Conservation (phyloP, 1,140 invertebrate genomes). For the Neodiprion pinetum region DNA sequence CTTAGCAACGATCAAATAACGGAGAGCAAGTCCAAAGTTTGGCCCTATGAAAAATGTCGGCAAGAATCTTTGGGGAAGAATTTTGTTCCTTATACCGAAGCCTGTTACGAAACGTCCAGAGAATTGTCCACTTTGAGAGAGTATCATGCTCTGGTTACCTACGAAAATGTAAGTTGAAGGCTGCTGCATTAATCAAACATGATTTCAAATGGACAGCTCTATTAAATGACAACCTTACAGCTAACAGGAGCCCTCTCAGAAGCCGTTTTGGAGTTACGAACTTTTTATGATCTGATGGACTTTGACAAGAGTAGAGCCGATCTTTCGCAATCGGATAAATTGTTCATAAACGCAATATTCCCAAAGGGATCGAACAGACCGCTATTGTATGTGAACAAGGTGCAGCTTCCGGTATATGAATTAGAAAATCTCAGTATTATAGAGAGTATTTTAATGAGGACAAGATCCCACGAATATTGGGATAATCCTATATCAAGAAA, state of each 20-base stretch:
- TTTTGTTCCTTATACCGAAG: conserved; percentile 48
- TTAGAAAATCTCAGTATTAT: conserved; percentile 42
- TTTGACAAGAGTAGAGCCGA: conserved; percentile 35
- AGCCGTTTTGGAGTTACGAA: conserved; percentile 41
- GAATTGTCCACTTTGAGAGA: conserved; percentile 56
- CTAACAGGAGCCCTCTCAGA: conserved; percentile 44
- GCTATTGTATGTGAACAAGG: conserved; percentile 44
- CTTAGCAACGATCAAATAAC: conserved; percentile 45
- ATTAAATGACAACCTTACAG: conserved; percentile 33
- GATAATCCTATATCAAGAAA: conserved; percentile 43
- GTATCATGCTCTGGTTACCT: conserved; percentile 44
- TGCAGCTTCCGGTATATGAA: conserved; percentile 39
- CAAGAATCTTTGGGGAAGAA: conserved; percentile 39
- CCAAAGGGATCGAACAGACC: conserved; percentile 45
- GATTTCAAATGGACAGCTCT: conserved; percentile 15
- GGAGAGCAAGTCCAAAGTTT: conserved; percentile 41
- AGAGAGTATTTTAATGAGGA: conserved; percentile 47
- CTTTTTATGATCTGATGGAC: conserved; percentile 47
- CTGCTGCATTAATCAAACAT: background rate
- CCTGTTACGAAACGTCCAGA: conserved; percentile 54
- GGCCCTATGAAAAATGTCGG: conserved; percentile 53
- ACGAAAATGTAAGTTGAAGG: conserved; percentile 49
- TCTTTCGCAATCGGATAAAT: conserved; percentile 33
- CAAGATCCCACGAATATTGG: conserved; percentile 53
- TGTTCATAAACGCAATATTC: conserved; percentile 42